Conservation (phyloP, 2,888 invertebrate species). For the Petrolisthes cinctipes region DNA sequence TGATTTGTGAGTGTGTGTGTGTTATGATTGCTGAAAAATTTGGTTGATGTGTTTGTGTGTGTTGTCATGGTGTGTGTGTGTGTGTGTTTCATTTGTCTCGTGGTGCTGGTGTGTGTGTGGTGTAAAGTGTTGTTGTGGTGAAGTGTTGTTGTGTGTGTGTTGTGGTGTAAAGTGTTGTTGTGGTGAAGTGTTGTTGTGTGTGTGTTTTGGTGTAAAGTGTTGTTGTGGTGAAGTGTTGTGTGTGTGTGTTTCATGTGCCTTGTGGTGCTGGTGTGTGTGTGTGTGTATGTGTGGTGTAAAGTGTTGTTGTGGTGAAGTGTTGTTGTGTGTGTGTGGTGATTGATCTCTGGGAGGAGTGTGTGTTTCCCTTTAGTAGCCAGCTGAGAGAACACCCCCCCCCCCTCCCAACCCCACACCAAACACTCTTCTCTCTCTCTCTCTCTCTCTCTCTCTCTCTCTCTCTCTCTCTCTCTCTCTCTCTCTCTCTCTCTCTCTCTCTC, state of each 20-base stretch:
- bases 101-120: background rate
- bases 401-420: background rate
- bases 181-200: background rate
- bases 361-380: conserved; percentile 33
- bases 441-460: background rate
- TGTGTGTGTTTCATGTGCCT: background rate
- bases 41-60: background rate
- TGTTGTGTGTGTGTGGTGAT: conserved; percentile 4
- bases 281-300: background rate
- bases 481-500: background rate
- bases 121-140: background rate
- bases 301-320: background rate
- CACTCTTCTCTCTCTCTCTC: background rate
- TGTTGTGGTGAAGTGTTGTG: background rate
- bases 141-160: background rate
- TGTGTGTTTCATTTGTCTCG: background rate
- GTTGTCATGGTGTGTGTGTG: conserved; percentile 3
- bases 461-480: background rate
- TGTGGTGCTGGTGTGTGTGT: background rate
- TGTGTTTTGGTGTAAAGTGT: background rate
- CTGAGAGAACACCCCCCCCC: conserved; percentile 6
- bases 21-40: background rate
- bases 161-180: background rate
- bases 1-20: conserved; percentile 10
- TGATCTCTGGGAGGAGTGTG: conserved; percentile 20